Evolutionary conservation across 2,888 invertebrate genomes (phyloP), one percentile per base, ranked within the genome.

Genomic region (Cerastis leucographa): DNA sequence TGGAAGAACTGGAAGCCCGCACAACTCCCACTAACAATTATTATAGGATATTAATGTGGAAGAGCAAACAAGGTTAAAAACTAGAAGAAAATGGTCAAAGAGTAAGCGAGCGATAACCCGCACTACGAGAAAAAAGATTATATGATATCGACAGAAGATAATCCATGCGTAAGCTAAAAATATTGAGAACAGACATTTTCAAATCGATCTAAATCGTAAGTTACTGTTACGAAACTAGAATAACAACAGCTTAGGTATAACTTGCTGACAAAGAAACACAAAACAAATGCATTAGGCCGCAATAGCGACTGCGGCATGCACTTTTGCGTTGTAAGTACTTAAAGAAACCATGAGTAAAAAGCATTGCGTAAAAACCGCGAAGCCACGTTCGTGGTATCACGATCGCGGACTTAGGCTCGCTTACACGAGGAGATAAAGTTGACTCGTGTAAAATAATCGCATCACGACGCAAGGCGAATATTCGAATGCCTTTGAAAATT

Each of bases 281-380:
- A 81, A 78, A 80, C 62, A 80, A 80, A 74, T 65, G 42, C 42
- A 49, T 56, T 44, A 61, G 65, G 25, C 42, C 56, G n/a, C 65
- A 51, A 65, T 17, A 75, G 56, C 17, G 49, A 59, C 76, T 49
- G 76, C 56, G 22, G 42, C 35, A 35, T 61, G 59, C n/a, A 81
- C 65, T 46, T 75, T 19, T 46, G 44, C 65, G 46, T 62, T 29
- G 42, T 74, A 71, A 22, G 17, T n/a, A 78, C 0, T 1, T 66
- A 62, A 14, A 76, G 29, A 62, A 68, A 79, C 42, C 22, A 68
- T 49, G 49, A 64, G 49, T 35, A 68, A 77, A 81, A 67, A 68
- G 42, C 17, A 67, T 62, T 67, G 78, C 78, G 66, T 82, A 76
- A 79, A 82, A 83, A 83, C 78, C 61, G 40, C 67, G 62, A 83